phyloP scores from a whole-genome alignment of 2,113 vertebrate genomes.

The zebrafish (Danio rerio) region GRCz12tu NC_133197.1:20263001-20263500 shows the following conservation, averaged over 20 bases:
- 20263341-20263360: too few relatives aligned
- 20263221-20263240: constrained; percentile 95
- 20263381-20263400: too few relatives aligned
- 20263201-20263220: constrained; percentile 96
- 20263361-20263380: too few relatives aligned
- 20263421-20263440: too few relatives aligned
- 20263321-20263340: too few relatives aligned
- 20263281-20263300: background rate
- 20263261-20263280: constrained; percentile 97
- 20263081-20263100: constrained; percentile 92
- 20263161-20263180: background rate
- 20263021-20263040: constrained; percentile 99
- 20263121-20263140: background rate
- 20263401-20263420: too few relatives aligned
- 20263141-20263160: too few relatives aligned
- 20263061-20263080: constrained; percentile 93
- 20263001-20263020: constrained; percentile 98
- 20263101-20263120: constrained; percentile 97
- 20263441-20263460: too few relatives aligned
- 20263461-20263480: too few relatives aligned
- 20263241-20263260: constrained; percentile 97
- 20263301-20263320: background rate
- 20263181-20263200: constrained; percentile 55
- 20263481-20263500: too few relatives aligned
- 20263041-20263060: constrained; percentile 99